Base-by-base conservation (phyloP, 2,797 vertebrate species). In the Tiaroga cobitis region DNA sequence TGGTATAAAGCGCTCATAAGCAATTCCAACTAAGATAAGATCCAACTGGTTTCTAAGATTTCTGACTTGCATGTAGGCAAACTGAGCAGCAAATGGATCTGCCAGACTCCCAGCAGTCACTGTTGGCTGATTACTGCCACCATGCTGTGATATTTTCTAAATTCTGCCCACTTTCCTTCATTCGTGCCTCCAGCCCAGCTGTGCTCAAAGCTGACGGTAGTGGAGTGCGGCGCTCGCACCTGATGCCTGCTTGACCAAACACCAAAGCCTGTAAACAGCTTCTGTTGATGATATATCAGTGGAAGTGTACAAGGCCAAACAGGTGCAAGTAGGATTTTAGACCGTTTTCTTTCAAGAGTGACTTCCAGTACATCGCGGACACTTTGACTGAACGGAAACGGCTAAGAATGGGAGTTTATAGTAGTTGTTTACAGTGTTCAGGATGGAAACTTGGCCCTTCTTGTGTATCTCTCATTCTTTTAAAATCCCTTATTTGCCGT, bases 111-210 rank as follows among this genome's bases (percentile, higher is more conserved):
- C 49, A 69, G 59, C 68, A 63, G 37, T 81, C 19, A 79, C 81
- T 87, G 81, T n/a, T 67, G 73, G 49, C 78, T 86, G 78, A 80
- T 84, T 26, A 68, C 5, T 37, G 49, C 46, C 69, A 56, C 21
- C 77, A 85, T 78, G 65, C 78, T 77, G 77, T 21, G 83, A 85
- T 87, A 32, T 46, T 87, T 87, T 77, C 78, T 85, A 77, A 85
- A 85, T 67, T 84, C 61, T 63, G 37, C 63, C 79, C 63, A 49
- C 56, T 56, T 85, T 51, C 56, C 37, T 29, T 16, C 37, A 78
- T 69, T 41, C n/a, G 39, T 13, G 37, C 61, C 61, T 81, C 88
- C 37, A 51, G 63, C 73, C 49, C 83, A 80, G 83, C 85, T 85
- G 74, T 76, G 85, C 67, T 79, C 51, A 63, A 84, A 75, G 51